Evolutionary conservation across 2,113 vertebrate species (phyloP).

Genomic region (Seriola rivoliana): DNA sequence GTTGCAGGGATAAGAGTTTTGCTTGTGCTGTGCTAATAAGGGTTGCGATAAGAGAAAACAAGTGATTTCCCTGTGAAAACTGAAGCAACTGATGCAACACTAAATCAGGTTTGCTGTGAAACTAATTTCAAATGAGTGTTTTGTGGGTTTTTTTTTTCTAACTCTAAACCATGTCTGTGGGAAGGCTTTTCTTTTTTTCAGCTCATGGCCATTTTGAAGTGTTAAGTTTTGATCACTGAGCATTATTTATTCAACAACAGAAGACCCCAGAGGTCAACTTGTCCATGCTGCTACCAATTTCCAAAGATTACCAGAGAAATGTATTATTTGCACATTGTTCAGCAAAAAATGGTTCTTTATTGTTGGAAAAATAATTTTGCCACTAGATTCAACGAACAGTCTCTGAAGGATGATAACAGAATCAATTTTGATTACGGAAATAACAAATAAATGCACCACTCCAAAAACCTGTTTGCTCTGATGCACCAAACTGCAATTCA

Average conservation of each 20-base stretch:
- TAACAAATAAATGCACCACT: not conserved
- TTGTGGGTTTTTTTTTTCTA: not conserved
- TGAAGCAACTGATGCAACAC: not conserved
- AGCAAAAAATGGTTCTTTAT: slow-evolving; percentile 12
- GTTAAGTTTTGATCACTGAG: slow-evolving; percentile 12
- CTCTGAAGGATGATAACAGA: not conserved
- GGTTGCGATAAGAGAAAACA: not conserved
- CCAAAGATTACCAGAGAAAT: slow-evolving; percentile 29
- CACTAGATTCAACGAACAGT: not conserved
- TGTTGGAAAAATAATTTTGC: not conserved
- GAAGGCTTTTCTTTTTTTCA: not conserved
- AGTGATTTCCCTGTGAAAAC: slow-evolving; percentile 9
- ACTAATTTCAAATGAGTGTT: slow-evolving; percentile 5
- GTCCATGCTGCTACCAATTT: slow-evolving; percentile 38
- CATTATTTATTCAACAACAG: slow-evolving; percentile 46
- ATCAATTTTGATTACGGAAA: not conserved
- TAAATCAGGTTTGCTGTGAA: slow-evolving; percentile 29
- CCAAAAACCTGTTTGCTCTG: slow-evolving; percentile 16
- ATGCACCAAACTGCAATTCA: not conserved
- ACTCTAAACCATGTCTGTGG: not conserved
- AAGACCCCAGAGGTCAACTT: slow-evolving; percentile 50
- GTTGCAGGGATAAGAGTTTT: slow-evolving; percentile 13
- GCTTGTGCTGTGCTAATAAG: slow-evolving; percentile 14
- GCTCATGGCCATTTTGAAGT: slow-evolving; percentile 7
- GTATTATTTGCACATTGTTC: slow-evolving; percentile 2